Base-by-base conservation (phyloP, 1,140 invertebrate genomes). In the Tetragonula clypearis region DNA sequence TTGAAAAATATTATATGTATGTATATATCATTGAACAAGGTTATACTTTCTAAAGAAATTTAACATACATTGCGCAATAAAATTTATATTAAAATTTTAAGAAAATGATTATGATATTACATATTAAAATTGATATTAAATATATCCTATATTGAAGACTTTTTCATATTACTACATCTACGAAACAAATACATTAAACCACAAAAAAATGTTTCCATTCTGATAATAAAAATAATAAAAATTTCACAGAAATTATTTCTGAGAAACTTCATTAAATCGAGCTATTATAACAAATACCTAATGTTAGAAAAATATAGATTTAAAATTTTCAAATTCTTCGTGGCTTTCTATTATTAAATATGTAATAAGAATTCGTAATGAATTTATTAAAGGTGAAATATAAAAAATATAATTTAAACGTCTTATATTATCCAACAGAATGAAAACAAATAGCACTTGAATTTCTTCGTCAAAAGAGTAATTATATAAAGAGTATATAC, bases 401-500 rank as follows among this genome's bases (percentile, higher is more conserved):
- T 71, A 14, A 71, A 76, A 17, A 83, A 89, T 73, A 76, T 55
- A 14, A 88, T 56, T 15, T 69, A 35, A 35, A 69, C n/a, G 83
- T 19, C 23, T 85, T 55, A 79, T 62, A 83, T 77, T 53, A 55
- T 72, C 60, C 78, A 83, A 89, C 58, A 65, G 56, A 86, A 87
- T 76, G 56, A 90, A 90, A 90, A 90, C 66, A 79, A 90, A 74
- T 87, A 84, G 86, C 82, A 87, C 72, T 85, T 68, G 77, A 87
- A 49, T 55, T 82, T 88, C 81, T 74, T 90, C 88, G 58, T 90
- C 69, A 72, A 89, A 73, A 91, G 58, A 69, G 66, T 88, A 90
- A 79, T 88, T 91, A 90, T 72, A 88, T 88, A 84, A 74, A 81
- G 60, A 87, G 83, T 79, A 91, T 87, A 84, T 91, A 89, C 72